Evolutionary conservation across 2,113 vertebrate genomes (phyloP).

Genomic region (Sapajus apella): DNA sequence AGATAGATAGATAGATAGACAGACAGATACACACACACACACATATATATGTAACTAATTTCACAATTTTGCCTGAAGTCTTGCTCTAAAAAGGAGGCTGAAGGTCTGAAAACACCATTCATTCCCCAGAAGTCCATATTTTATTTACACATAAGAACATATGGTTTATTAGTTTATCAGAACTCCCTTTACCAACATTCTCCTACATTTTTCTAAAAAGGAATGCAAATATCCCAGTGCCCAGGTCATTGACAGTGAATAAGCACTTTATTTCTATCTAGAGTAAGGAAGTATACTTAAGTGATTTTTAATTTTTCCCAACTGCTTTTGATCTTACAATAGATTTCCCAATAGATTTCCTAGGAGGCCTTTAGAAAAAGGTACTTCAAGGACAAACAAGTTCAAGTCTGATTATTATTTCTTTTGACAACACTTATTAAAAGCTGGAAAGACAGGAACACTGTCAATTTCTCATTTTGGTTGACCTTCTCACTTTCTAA

Average conservation of each 20-base stretch:
- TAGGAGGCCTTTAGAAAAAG: slow-evolving; percentile 2
- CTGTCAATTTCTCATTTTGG: slow-evolving; percentile 71
- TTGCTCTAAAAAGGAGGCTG: background rate
- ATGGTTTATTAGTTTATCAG: background rate
- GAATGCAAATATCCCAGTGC: background rate
- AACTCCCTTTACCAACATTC: background rate
- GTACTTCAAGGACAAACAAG: slow-evolving; percentile 66
- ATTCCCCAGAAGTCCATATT: background rate
- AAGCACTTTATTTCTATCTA: slow-evolving; percentile 30
- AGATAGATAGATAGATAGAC: background rate
- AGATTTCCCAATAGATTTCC: slow-evolving; percentile 64
- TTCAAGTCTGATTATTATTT: slow-evolving; percentile 75
- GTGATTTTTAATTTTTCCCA: background rate
- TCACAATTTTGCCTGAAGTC: background rate
- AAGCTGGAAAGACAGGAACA: slow-evolving; percentile 49
- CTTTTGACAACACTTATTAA: slow-evolving; percentile 77
- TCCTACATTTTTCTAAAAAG: background rate
- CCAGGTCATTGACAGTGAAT: background rate
- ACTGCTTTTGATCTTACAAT: slow-evolving; percentile 50
- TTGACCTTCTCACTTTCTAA: slow-evolving; percentile 75
- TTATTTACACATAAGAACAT: slow-evolving; percentile 5
- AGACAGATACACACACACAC: no score
- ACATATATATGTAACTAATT: background rate
- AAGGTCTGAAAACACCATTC: background rate
- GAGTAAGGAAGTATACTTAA: background rate